These are phyloP conservation scores for Schizopygopsis pylzovi DNA, from an alignment of 2,797 vertebrate species.

Conservation along the genomic window DNA sequence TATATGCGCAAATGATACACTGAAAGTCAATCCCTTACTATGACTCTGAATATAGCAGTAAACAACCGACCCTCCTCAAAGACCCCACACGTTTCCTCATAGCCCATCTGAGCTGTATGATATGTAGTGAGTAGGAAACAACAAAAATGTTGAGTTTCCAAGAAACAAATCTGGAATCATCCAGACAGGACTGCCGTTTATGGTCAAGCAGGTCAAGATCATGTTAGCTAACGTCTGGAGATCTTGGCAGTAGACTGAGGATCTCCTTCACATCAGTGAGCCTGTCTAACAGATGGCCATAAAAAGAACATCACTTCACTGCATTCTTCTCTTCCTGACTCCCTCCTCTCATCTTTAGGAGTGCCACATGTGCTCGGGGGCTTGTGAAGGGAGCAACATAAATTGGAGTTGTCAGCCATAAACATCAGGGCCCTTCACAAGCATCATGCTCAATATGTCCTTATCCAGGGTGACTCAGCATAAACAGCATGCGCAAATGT, in stretches of 20 bases:
- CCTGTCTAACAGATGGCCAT: conserved; percentile 43
- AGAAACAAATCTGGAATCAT: not conserved
- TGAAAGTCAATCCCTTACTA: conserved; percentile 12
- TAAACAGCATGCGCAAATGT: not conserved
- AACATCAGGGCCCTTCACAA: conserved; percentile 10
- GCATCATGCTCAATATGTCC: conserved; percentile 40
- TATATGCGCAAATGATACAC: not conserved
- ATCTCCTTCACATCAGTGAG: conserved; percentile 11
- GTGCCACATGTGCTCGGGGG: conserved; percentile 38
- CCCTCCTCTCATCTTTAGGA: conserved; percentile 35
- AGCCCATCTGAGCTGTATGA: not conserved
- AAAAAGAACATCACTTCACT: conserved; percentile 28
- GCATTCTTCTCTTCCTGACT: conserved; percentile 33
- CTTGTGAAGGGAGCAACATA: conserved; percentile 34
- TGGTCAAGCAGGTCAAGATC: conserved; percentile 12
- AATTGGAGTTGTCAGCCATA: conserved; percentile 38
- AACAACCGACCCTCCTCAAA: not conserved
- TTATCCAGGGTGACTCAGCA: conserved; percentile 50
- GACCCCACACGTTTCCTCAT: not conserved
- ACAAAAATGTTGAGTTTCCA: not conserved
- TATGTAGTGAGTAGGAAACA: not conserved
- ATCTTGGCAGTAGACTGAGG: conserved; percentile 8
- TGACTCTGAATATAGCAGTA: not conserved
- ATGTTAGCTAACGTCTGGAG: conserved; percentile 18
- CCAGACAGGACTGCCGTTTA: not conserved